Base-by-base conservation (phyloP, 1,140 invertebrate genomes). In the Meloidogyne hapla region DNA sequence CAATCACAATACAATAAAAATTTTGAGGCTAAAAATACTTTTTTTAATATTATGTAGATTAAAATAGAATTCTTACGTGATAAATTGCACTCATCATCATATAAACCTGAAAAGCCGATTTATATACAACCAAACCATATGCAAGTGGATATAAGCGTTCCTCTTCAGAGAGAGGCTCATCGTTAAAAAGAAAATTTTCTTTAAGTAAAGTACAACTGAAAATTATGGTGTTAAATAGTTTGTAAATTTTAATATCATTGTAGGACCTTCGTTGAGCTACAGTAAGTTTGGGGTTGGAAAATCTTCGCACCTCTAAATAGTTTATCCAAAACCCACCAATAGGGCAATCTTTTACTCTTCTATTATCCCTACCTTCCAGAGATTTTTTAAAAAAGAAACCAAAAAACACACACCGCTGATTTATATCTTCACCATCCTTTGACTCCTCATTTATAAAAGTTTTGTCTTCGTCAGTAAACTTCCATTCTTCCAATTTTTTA, bases 1-100 rank as follows among this genome's bases (percentile, higher is more conserved):
- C 83, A 1, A 85, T 73, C 38, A 78, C 74, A 25, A 84, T 73
- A 42, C 84, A 85, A 67, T 80, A 84, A n/a, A 69, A 33, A 68
- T 84, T 85, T 74, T 84, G 84, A n/a, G 83, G 83, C n/a, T 84
- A 76, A 56, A 56, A 56, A 56, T n/a, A n/a, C n/a, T n/a, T n/a
- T n/a, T n/a, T n/a, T n/a, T n/a, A n/a, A n/a, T n/a, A n/a, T n/a
- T n/a, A n/a, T n/a, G n/a, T n/a, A n/a, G n/a, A n/a, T 33, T 33
- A 8, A 33, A 33, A 5, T 33, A 33, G 33, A 33, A 33, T 8
- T 33, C n/a, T 0, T 56, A 56, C 48, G 0, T 56, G 48, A 56
- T 84, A 84, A 26, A 84, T 78, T 3, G 83, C 72, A 26, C 78
- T 80, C 1, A 84, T 26, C 42, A 80, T 61, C 21, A 75, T 69